phyloP scores from a whole-genome alignment of 2,113 vertebrate species.

The Neoarius graeffei region DNA sequence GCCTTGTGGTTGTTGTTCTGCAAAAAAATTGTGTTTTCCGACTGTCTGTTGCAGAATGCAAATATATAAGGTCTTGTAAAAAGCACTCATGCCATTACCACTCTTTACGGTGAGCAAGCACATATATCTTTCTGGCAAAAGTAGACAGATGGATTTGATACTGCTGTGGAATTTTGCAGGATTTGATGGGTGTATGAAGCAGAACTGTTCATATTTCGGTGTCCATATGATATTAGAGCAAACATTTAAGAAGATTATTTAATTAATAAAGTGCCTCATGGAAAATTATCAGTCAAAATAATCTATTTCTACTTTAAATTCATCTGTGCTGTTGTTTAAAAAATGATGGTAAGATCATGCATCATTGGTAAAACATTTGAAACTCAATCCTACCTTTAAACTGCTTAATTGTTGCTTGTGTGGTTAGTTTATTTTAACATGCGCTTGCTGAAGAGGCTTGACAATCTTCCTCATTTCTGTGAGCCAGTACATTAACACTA shows the following conservation, averaged over 20 bases:
- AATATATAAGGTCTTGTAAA: slow-evolving; percentile 42
- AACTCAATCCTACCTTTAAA: background rate
- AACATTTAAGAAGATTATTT: background rate
- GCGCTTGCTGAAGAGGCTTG: slow-evolving; percentile 13
- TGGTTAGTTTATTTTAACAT: background rate
- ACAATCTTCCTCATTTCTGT: slow-evolving; percentile 17
- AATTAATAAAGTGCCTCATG: background rate
- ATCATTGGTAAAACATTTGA: background rate
- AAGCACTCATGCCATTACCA: slow-evolving; percentile 21
- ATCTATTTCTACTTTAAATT: background rate
- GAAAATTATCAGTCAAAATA: background rate
- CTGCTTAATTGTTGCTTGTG: background rate
- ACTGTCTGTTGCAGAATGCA: slow-evolving; percentile 21
- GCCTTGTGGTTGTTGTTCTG: slow-evolving; percentile 24
- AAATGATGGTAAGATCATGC: background rate
- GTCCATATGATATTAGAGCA: slow-evolving; percentile 2
- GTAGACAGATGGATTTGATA: slow-evolving; percentile 31
- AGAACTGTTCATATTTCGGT: slow-evolving; percentile 12
- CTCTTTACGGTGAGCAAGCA: slow-evolving; percentile 36
- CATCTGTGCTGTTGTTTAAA: background rate
- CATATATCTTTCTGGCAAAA: slow-evolving; percentile 40
- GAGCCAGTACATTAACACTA: slow-evolving; percentile 26
- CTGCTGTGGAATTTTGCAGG: slow-evolving; percentile 11
- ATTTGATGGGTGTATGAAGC: slow-evolving; percentile 7
- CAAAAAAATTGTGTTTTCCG: background rate